Percentiles rank a stretch among this genome's conserved stretches.
These are phyloP conservation scores for Rhagophthalmus giganteus DNA, from an alignment of 2,888 invertebrate species.

Conservation along the genomic window DNA sequence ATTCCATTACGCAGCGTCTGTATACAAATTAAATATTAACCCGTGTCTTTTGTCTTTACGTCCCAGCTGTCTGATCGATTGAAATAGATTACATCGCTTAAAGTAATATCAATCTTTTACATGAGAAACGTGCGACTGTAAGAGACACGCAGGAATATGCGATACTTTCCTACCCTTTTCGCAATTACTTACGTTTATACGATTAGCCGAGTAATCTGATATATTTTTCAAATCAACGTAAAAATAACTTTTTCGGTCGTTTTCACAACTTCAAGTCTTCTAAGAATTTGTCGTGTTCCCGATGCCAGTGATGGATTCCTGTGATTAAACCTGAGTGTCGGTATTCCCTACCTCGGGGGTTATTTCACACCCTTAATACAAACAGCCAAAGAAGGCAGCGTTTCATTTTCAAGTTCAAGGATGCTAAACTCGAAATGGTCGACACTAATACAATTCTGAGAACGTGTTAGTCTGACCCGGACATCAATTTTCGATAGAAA, in stretches of 20 bases:
- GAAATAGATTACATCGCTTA: constrained; percentile 16
- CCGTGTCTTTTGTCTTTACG: constrained; percentile 12
- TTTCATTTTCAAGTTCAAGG: not conserved
- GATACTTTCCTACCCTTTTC: not conserved
- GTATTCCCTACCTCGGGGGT: constrained; percentile 14
- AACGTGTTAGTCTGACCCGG: constrained; percentile 12
- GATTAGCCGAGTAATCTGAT: constrained; percentile 3
- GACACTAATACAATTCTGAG: constrained; percentile 11
- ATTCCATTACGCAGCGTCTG: constrained; percentile 5
- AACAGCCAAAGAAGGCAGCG: constrained; percentile 4
- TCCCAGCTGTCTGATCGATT: constrained; percentile 4
- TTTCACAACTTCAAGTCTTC: constrained; percentile 4
- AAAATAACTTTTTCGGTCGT: constrained; percentile 4
- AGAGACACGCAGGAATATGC: not conserved
- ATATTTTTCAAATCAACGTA: not conserved
- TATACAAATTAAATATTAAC: constrained; percentile 22
- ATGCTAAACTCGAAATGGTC: constrained; percentile 5
- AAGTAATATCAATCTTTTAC: constrained; percentile 15
- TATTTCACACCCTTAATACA: constrained; percentile 18
- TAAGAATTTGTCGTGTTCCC: constrained; percentile 10
- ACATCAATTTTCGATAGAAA: constrained; percentile 23
- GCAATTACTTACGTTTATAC: not conserved
- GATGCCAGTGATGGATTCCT: constrained; percentile 12
- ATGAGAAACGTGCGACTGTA: constrained; percentile 9
- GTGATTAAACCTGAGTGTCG: constrained; percentile 17